Percentiles rank a stretch among this genome's conserved stretches.
Evolutionary conservation across 2,888 invertebrate species (phyloP).

Genomic region (Lasioglossum pauxillum): DNA sequence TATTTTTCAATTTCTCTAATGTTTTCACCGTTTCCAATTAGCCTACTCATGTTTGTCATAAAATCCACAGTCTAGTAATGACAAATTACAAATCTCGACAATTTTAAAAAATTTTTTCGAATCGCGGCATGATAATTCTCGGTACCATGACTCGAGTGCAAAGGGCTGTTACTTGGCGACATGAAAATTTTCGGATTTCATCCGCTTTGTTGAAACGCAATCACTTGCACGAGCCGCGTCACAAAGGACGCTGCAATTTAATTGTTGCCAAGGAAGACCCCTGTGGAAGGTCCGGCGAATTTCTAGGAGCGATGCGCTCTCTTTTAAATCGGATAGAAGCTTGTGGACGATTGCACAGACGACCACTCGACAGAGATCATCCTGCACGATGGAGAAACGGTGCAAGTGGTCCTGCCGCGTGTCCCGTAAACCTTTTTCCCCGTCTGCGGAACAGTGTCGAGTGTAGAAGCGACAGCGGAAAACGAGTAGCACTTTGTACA

Average conservation of each 20-base stretch:
- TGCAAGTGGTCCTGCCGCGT: neutral
- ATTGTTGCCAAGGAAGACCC: neutral
- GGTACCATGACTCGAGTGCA: neutral
- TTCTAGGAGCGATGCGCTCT: neutral
- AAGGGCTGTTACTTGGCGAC: neutral
- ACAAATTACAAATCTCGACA: neutral
- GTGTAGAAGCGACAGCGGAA: conserved; percentile 62
- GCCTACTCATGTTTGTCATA: neutral
- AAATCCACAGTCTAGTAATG: too few species aligned
- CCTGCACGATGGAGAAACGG: conserved; percentile 10
- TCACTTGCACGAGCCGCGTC: neutral
- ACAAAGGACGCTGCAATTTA: neutral
- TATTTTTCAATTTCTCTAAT: too few species aligned
- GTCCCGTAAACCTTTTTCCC: conserved; percentile 39
- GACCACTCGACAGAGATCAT: neutral
- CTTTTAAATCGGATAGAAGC: neutral
- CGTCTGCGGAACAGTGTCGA: conserved; percentile 8
- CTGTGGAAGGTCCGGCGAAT: neutral
- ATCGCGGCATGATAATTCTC: too few species aligned
- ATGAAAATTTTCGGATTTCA: neutral
- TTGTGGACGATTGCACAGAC: neutral
- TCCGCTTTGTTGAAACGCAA: neutral
- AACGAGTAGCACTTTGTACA: conserved; percentile 73
- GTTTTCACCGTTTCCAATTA: too few species aligned
- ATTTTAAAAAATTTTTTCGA: neutral